Percentiles rank a stretch among this genome's conserved stretches.
Evolutionary conservation across 2,888 invertebrate genomes (phyloP).

Genomic region (Rhingia rostrata): DNA sequence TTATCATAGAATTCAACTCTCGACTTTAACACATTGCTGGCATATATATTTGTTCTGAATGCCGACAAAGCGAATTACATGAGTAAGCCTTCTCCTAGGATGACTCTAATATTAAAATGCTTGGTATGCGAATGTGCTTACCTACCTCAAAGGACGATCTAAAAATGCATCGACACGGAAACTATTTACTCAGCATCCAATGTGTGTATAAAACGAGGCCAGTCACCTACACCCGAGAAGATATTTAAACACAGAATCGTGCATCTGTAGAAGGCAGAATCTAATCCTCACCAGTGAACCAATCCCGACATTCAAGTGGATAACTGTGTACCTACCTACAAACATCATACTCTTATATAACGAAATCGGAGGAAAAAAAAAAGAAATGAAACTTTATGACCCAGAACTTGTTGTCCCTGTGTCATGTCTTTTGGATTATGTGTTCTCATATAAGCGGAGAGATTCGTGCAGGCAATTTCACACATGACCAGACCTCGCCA

Average conservation of each 20-base stretch:
- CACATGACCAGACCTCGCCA: conserved; percentile 38
- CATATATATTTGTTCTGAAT: conserved; percentile 4
- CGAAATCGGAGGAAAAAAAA: conserved; percentile 2
- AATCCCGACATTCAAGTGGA: background rate
- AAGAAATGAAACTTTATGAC: conserved; percentile 40
- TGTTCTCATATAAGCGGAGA: conserved; percentile 2
- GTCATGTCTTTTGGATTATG: conserved; percentile 6
- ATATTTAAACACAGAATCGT: conserved; percentile 1
- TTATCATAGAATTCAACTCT: background rate
- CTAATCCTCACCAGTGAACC: background rate
- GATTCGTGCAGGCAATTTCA: conserved; percentile 34
- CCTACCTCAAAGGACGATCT: conserved; percentile 34
- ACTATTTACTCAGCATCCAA: conserved; percentile 19
- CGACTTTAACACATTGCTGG: background rate
- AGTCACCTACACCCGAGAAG: conserved; percentile 14
- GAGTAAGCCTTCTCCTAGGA: background rate
- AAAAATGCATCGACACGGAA: conserved; percentile 34
- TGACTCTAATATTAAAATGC: conserved; percentile 14
- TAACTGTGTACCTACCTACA: conserved; percentile 11
- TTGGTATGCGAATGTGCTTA: conserved; percentile 14
- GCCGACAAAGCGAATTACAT: conserved; percentile 22
- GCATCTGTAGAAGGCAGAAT: background rate
- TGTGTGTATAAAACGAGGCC: conserved; percentile 21
- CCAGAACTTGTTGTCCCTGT: conserved; percentile 53
- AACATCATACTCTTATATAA: background rate